Evolutionary conservation across 2,797 vertebrate genomes (phyloP).

Genomic region (Epinephelus malabaricus): DNA sequence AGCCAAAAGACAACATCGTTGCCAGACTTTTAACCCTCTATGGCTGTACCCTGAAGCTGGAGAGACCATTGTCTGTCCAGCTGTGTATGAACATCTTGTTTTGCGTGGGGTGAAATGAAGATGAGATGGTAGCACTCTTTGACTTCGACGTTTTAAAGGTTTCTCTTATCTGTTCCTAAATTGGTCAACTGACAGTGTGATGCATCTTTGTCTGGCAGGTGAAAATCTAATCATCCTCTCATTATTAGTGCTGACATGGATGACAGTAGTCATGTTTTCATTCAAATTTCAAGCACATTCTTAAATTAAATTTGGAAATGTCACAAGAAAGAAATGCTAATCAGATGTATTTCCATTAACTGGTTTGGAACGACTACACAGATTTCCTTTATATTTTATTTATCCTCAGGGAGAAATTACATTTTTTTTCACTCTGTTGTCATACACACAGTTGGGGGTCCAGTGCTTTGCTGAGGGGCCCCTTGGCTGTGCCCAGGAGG

Average conservation of each 20-base stretch:
- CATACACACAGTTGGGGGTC: too few relatives aligned
- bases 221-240: neutral
- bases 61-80: neutral
- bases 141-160: neutral
- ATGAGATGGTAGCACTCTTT: neutral
- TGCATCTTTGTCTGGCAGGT: neutral
- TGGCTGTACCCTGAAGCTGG: neutral
- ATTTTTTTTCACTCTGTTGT: too few relatives aligned
- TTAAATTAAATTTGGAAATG: too few relatives aligned
- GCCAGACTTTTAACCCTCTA: slow-evolving; percentile 24
- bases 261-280: neutral
- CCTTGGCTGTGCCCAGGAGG: too few relatives aligned
- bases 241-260: neutral
- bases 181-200: neutral
- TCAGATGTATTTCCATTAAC: too few relatives aligned
- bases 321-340: too few relatives aligned
- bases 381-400: too few relatives aligned
- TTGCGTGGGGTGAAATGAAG: neutral
- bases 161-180: neutral
- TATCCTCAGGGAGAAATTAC: too few relatives aligned
- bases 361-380: too few relatives aligned
- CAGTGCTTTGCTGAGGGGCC: too few relatives aligned
- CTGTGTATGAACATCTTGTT: neutral
- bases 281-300: too few relatives aligned
- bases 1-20: slow-evolving; percentile 37